These are phyloP conservation scores for Emydura subglobosa DNA, from an alignment of 2,113 vertebrate genomes.

Conservation along the genomic window DNA sequence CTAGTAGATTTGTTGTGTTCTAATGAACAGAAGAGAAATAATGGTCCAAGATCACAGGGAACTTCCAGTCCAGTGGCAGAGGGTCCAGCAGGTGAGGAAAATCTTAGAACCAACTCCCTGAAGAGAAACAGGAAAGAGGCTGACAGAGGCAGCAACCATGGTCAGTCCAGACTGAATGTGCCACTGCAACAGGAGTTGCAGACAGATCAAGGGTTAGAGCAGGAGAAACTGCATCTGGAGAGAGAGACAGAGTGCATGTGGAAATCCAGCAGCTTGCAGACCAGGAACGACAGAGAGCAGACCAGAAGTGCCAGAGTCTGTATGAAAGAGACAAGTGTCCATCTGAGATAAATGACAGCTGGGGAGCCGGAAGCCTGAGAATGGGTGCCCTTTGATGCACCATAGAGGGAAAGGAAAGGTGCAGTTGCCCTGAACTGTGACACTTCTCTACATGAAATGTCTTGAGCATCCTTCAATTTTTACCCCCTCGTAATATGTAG, in stretches of 20 bases:
- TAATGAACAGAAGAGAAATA: neutral
- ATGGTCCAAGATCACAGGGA: neutral
- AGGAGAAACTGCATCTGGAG: neutral
- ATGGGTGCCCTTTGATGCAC: neutral
- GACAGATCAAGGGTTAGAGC: neutral
- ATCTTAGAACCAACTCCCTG: neutral
- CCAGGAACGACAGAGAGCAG: neutral
- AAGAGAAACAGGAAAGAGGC: neutral
- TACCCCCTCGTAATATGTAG: neutral
- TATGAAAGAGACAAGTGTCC: neutral
- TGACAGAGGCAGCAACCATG: neutral
- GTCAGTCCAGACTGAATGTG: neutral
- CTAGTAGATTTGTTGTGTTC: neutral
- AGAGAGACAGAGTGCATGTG: neutral
- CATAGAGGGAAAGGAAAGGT: neutral
- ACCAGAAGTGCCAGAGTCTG: neutral
- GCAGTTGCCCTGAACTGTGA: neutral
- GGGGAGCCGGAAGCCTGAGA: neutral
- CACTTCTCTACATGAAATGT: neutral
- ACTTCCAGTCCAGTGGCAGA: neutral
- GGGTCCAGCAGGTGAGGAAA: neutral
- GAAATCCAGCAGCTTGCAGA: neutral
- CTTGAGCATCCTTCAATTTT: neutral
- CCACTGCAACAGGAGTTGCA: neutral
- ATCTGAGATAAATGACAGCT: neutral